These are phyloP conservation scores for Tenualosa thibaudeaui DNA, from an alignment of 2,797 vertebrate genomes.

Conservation along the genomic window DNA sequence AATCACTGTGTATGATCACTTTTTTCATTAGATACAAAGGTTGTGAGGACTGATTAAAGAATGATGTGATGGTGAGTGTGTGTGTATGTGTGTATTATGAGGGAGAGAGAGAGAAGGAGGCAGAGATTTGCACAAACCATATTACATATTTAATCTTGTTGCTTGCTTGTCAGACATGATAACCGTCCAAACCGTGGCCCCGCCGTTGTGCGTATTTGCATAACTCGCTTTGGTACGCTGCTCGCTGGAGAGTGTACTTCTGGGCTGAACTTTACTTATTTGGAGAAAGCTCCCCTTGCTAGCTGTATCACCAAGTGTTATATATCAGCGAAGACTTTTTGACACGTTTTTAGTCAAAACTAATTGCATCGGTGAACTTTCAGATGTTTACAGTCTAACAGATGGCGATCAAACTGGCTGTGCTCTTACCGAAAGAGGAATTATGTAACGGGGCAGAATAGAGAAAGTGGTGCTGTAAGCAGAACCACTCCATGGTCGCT, in stretches of 20 bases:
- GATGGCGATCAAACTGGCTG: background rate
- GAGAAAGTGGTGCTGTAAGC: background rate
- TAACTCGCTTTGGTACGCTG: background rate
- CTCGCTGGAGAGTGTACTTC: background rate
- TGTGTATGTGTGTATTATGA: background rate
- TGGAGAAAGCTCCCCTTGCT: too few species aligned
- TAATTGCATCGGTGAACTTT: background rate
- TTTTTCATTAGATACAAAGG: background rate
- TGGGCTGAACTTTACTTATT: background rate
- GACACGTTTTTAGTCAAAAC: background rate
- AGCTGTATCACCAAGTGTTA: background rate
- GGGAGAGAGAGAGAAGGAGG: background rate
- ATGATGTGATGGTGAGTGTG: background rate
- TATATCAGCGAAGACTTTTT: background rate
- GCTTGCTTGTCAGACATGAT: slow-evolving; percentile 14
- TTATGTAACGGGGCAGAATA: background rate
- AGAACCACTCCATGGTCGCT: background rate
- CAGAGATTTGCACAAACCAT: background rate
- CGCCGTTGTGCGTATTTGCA: background rate
- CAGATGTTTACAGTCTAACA: background rate
- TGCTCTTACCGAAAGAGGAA: background rate
- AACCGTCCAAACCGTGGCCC: background rate
- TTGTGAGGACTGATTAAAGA: background rate
- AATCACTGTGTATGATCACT: background rate
- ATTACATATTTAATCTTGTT: slow-evolving; percentile 7